Conservation (phyloP, 2,113 vertebrate genomes). For the Chaetorhynchus papuensis region DNA sequence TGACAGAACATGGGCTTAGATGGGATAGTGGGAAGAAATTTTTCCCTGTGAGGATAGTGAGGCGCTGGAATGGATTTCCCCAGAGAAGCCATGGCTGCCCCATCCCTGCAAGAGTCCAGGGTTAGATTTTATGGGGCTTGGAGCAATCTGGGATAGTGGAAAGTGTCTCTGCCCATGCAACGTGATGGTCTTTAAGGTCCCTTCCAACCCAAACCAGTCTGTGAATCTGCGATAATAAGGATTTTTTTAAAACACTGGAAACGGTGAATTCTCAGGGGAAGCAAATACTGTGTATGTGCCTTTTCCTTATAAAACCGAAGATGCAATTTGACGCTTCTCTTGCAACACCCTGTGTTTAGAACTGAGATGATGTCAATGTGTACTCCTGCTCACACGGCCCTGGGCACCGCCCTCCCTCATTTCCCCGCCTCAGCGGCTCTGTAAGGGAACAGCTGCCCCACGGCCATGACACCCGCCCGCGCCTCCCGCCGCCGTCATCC, state of each 20-base stretch:
- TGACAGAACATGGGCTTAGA: neutral
- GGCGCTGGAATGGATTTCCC: neutral
- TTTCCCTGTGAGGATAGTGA: neutral
- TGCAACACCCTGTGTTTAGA: neutral
- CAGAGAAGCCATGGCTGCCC: neutral
- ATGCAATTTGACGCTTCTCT: neutral
- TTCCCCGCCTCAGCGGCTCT: rapidly evolving
- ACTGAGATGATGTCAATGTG: rapidly evolving
- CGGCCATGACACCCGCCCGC: neutral
- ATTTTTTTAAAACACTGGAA: neutral
- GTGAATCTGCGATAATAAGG: neutral
- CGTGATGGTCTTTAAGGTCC: no score
- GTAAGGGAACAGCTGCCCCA: rapidly evolving
- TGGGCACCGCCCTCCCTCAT: rapidly evolving
- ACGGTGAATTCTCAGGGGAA: neutral
- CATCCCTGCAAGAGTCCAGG: neutral
- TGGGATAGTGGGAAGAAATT: neutral
- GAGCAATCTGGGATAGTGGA: neutral
- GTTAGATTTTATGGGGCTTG: no score
- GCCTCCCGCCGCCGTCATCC: neutral
- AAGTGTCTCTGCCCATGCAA: neutral
- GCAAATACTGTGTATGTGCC: neutral
- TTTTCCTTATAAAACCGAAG: neutral
- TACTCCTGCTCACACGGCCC: rapidly evolving
- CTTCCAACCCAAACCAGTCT: neutral